Conservation (phyloP, 1,140 invertebrate genomes). For the Panagrolaimus sp. region DNA sequence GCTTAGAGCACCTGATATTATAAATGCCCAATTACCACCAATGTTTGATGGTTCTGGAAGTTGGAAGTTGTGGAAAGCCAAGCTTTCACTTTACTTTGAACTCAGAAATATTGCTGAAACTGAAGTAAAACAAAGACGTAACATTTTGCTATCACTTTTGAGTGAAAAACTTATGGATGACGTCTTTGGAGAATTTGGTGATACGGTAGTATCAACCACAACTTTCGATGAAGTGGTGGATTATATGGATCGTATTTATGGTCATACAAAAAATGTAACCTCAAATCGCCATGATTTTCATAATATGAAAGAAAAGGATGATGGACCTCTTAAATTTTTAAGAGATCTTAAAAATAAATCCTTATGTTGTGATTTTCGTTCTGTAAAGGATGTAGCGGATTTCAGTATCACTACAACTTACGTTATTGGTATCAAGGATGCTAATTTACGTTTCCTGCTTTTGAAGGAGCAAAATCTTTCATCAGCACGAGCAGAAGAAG, state of each 20-base stretch:
- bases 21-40: no score
- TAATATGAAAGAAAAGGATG: neutral
- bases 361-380: neutral
- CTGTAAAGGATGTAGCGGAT: neutral
- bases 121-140: no score
- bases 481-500: neutral
- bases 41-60: no score
- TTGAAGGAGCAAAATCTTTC: neutral
- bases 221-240: neutral
- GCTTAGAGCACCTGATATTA: no score
- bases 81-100: no score
- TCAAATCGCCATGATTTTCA: neutral
- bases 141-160: no score
- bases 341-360: neutral
- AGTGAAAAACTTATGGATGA: no score
- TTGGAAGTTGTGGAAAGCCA: no score
- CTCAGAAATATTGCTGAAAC: no score
- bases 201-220: no score
- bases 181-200: no score
- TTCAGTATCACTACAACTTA: neutral
- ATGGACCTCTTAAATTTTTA: neutral
- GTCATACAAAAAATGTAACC: neutral
- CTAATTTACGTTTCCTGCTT: neutral
- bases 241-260: neutral
- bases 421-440: neutral